Conservation (phyloP, 2,797 vertebrate species). For the Fistularia tabacaria region DNA sequence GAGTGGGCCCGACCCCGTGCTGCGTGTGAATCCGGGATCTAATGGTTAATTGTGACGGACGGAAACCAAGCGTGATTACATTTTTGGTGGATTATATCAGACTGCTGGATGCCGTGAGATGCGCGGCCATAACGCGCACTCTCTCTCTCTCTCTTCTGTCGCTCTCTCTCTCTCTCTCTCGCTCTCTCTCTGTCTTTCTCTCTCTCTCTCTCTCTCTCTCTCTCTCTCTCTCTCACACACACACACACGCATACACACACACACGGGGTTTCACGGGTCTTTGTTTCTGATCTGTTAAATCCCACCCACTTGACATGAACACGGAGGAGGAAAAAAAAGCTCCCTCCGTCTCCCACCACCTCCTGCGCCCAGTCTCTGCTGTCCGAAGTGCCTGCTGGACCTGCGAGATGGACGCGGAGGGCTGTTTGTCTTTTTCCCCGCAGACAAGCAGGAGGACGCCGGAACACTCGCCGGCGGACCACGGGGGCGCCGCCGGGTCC, state of each 20-base stretch:
- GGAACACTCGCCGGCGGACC: conserved; percentile 56
- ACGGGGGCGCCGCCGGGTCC: conserved; percentile 66
- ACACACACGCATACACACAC: conserved; percentile 7
- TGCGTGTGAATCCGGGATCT: conserved; percentile 63
- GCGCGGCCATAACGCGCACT: not conserved
- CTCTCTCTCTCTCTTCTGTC: too few species aligned
- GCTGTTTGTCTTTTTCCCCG: conserved; percentile 78
- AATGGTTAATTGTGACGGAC: conserved; percentile 76
- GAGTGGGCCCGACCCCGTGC: conserved; percentile 49
- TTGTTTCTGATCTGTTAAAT: conserved; percentile 82
- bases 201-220: too few species aligned
- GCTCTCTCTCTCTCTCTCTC: too few species aligned
- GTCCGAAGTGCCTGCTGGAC: conserved; percentile 53
- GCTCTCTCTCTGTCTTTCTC: too few species aligned
- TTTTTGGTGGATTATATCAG: conserved; percentile 82
- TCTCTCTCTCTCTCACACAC: not conserved
- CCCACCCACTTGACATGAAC: conserved; percentile 78
- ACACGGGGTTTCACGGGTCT: conserved; percentile 76
- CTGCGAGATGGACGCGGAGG: conserved; percentile 78
- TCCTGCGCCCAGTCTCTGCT: conserved; percentile 56
- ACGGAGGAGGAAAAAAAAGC: conserved; percentile 43
- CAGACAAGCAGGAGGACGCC: conserved; percentile 72
- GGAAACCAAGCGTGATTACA: conserved; percentile 79
- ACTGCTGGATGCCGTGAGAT: conserved; percentile 53
- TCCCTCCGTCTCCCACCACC: conserved; percentile 50